These are phyloP conservation scores for Drosophila recens DNA, from an alignment of 2,888 invertebrate species.

Conservation along the genomic window DNA sequence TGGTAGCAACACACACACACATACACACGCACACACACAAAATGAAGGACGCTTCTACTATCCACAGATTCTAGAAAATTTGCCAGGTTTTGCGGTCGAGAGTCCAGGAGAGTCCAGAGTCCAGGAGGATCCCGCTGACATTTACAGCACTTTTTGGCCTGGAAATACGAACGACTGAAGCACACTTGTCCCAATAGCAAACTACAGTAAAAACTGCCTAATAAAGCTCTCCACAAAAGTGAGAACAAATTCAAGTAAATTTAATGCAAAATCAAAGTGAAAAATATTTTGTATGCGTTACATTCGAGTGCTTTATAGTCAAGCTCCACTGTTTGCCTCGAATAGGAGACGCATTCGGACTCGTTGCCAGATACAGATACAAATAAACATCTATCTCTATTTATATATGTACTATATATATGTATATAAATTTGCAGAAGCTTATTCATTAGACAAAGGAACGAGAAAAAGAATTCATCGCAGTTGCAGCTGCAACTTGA, in stretches of 20 bases:
- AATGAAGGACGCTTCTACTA: slow-evolving; percentile 55
- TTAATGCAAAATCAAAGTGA: background rate
- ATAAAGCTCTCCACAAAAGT: background rate
- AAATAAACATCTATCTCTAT: background rate
- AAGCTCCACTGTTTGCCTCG: background rate
- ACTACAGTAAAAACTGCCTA: slow-evolving; percentile 7
- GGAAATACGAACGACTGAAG: background rate
- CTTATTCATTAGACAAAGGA: background rate
- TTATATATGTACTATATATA: background rate
- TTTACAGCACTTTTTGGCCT: slow-evolving; percentile 13
- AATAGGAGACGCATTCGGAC: background rate
- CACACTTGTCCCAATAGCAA: background rate
- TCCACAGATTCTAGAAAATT: slow-evolving; percentile 20
- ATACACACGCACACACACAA: slow-evolving; percentile 34
- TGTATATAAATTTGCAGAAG: background rate
- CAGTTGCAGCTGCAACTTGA: slow-evolving; percentile 4
- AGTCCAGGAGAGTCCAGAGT: background rate
- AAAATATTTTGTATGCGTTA: no score
- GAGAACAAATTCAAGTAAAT: background rate
- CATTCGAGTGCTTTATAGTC: background rate
- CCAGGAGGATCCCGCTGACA: slow-evolving; percentile 7
- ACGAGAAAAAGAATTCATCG: background rate
- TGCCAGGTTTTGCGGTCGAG: slow-evolving; percentile 11
- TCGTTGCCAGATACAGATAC: background rate
- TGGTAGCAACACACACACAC: slow-evolving; percentile 49